Evolutionary conservation across 2,888 invertebrate species (phyloP).

Genomic region (Arrhopalites spinosus): DNA sequence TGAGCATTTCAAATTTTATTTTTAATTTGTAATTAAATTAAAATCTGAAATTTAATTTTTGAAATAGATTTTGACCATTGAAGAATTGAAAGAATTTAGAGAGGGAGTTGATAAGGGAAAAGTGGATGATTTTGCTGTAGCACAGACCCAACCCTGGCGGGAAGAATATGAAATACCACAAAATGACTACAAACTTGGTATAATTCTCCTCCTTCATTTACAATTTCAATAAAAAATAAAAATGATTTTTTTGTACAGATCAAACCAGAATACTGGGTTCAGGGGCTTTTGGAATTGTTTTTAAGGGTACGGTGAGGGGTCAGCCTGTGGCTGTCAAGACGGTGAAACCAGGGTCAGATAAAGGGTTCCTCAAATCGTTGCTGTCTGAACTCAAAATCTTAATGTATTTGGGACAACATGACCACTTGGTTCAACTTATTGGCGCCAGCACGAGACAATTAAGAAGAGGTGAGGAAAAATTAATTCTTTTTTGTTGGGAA

Average conservation of each 20-base stretch:
- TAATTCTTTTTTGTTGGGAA: too few species aligned
- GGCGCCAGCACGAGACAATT: neutral
- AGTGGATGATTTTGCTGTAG: neutral
- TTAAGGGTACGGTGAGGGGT: neutral
- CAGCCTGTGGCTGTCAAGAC: conserved; percentile 8
- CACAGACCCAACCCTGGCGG: neutral
- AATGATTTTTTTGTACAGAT: neutral
- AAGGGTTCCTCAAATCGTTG: neutral
- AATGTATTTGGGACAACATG: conserved; percentile 8
- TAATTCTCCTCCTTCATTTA: neutral
- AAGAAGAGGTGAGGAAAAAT: neutral
- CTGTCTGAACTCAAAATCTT: conserved; percentile 8
- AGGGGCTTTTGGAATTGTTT: neutral
- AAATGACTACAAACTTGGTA: neutral
- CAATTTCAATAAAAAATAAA: too few species aligned
- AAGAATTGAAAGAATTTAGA: neutral
- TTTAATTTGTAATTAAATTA: too few species aligned
- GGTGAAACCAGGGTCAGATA: neutral
- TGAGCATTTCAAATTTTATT: neutral
- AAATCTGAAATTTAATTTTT: neutral
- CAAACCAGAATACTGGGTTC: neutral
- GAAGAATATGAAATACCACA: neutral
- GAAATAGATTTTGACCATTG: neutral
- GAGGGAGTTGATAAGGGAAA: neutral
- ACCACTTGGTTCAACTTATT: neutral